phyloP scores from a whole-genome alignment of 2,113 vertebrate genomes.

The Phaethornis superciliosus region DNA sequence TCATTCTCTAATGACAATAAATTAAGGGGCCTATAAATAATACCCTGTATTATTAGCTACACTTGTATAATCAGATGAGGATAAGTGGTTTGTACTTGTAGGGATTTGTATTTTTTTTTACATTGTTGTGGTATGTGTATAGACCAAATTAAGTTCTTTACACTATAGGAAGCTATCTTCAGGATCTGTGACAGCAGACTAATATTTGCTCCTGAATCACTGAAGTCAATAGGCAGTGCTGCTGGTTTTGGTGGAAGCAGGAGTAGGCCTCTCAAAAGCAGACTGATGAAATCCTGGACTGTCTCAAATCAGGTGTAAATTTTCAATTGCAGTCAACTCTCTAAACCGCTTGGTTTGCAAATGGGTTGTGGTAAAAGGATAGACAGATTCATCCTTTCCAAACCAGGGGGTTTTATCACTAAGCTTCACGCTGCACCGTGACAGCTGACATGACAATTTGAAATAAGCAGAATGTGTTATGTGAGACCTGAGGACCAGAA shows the following conservation, averaged over 20 bases:
- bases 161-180: not conserved
- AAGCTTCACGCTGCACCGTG: rapidly evolving
- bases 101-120: not conserved
- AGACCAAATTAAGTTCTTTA: not conserved
- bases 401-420: not conserved
- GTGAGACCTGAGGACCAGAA: not conserved
- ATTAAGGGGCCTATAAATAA: not conserved
- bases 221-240: not conserved
- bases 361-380: not conserved
- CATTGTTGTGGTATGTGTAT: not conserved
- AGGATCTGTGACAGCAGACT: rapidly evolving
- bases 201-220: not conserved
- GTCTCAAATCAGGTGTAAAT: not conserved
- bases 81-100: not conserved
- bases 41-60: not conserved
- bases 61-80: not conserved
- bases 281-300: not conserved
- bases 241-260: not conserved
- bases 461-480: not conserved
- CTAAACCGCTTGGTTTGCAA: not conserved
- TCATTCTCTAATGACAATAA: not conserved
- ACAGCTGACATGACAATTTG: not conserved
- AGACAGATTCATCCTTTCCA: not conserved
- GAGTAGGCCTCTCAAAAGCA: not conserved
- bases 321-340: not conserved